Conservation (phyloP, 2,888 invertebrate species). For the Isoperla grammatica region DNA sequence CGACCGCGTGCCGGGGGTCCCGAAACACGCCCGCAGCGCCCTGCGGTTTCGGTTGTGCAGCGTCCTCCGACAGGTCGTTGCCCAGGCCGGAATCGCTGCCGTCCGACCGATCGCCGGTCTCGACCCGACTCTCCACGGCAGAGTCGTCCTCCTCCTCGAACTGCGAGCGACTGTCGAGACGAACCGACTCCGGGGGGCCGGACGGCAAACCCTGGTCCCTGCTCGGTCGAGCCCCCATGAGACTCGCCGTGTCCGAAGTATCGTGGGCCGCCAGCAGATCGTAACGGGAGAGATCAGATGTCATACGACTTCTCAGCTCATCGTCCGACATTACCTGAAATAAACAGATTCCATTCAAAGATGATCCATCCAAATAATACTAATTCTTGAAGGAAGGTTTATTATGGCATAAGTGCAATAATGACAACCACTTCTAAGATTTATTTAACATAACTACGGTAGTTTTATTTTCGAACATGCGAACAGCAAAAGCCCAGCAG, state of each 20-base stretch:
- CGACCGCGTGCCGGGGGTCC: too few relatives aligned
- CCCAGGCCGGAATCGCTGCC: conserved; percentile 82
- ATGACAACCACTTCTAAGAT: too few relatives aligned
- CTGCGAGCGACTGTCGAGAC: neutral
- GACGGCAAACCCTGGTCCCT: neutral
- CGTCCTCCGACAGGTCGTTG: conserved; percentile 63
- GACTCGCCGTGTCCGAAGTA: neutral
- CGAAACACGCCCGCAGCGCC: too few relatives aligned
- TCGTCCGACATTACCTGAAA: conserved; percentile 5
- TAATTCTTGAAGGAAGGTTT: too few relatives aligned
- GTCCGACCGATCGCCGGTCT: conserved; percentile 54
- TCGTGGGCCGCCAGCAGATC: neutral
- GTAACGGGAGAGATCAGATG: neutral
- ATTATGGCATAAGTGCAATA: too few relatives aligned
- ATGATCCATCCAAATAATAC: too few relatives aligned
- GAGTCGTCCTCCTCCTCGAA: conserved; percentile 15
- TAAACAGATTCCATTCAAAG: neutral
- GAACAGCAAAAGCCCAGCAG: too few relatives aligned
- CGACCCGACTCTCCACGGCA: conserved; percentile 22
- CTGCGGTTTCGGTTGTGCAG: neutral
- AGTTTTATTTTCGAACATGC: too few relatives aligned
- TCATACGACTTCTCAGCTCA: conserved; percentile 1
- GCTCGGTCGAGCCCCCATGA: neutral
- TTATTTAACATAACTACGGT: too few relatives aligned
- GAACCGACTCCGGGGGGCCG: neutral